Conservation (phyloP, 2,888 invertebrate genomes). For the Sinelater perroti region DNA sequence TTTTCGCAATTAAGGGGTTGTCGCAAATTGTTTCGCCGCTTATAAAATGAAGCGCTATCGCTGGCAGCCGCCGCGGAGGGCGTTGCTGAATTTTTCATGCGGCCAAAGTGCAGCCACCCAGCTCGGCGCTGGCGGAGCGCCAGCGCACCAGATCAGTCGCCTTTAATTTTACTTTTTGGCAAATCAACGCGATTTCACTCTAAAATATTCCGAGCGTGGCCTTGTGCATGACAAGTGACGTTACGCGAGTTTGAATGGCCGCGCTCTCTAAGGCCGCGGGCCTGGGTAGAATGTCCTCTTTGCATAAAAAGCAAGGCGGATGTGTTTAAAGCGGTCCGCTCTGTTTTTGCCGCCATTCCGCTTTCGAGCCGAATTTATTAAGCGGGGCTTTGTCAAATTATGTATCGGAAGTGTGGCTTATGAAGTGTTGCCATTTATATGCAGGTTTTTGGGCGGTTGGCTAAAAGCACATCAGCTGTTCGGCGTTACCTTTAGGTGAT, state of each 20-base stretch:
- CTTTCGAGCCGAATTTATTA: too few relatives aligned
- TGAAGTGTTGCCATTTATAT: too few relatives aligned
- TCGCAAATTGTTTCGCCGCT: not conserved
- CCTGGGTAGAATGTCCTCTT: slow-evolving; percentile 6
- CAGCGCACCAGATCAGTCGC: slow-evolving; percentile 12
- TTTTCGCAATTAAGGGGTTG: not conserved
- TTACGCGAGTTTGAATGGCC: slow-evolving; percentile 1
- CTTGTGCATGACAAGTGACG: slow-evolving; percentile 17
- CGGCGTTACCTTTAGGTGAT: too few relatives aligned
- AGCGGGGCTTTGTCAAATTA: too few relatives aligned
- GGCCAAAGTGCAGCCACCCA: not conserved
- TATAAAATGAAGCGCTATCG: too few relatives aligned
- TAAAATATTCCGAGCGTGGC: slow-evolving; percentile 10
- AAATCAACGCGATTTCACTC: slow-evolving; percentile 10
- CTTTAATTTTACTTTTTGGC: slow-evolving; percentile 5
- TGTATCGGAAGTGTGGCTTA: too few relatives aligned
- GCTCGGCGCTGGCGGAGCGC: slow-evolving; percentile 19
- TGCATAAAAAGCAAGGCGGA: slow-evolving; percentile 16
- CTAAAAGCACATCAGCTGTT: too few relatives aligned
- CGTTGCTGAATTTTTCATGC: slow-evolving; percentile 9
- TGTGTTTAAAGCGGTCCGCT: not conserved
- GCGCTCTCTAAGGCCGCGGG: not conserved
- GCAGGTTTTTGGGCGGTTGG: too few relatives aligned
- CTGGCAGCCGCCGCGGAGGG: not conserved
- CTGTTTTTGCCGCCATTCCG: not conserved